phyloP scores from a whole-genome alignment of 1,140 invertebrate species.

The Luehdorfia chinensis region DNA sequence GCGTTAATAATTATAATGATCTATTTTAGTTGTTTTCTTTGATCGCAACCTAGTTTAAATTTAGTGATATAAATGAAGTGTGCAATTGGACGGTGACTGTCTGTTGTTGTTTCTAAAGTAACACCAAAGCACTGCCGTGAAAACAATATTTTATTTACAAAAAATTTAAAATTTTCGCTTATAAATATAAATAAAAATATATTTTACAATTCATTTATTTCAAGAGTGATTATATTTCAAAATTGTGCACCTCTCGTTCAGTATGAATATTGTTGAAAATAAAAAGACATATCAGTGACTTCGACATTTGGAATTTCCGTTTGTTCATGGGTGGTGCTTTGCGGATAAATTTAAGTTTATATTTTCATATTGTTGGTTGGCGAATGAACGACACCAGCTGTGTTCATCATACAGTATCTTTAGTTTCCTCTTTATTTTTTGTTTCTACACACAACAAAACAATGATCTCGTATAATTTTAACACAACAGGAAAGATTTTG shows the following conservation, averaged over 20 bases:
- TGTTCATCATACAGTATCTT: slow-evolving; percentile 49
- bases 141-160: too few species aligned
- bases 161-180: too few species aligned
- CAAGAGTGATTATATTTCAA: neutral
- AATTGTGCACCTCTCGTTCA: neutral
- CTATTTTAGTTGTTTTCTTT: slow-evolving; percentile 9
- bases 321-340: slow-evolving; percentile 15
- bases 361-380: slow-evolving; percentile 28
- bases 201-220: too few species aligned
- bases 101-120: slow-evolving; percentile 14
- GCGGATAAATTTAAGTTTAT: slow-evolving; percentile 12
- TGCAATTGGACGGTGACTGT: slow-evolving; percentile 14
- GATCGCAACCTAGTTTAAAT: neutral
- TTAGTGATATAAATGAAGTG: slow-evolving; percentile 9
- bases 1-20: too few species aligned
- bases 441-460: slow-evolving; percentile 39
- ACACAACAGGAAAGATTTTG: slow-evolving; percentile 35
- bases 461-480: slow-evolving; percentile 70
- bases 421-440: slow-evolving; percentile 46
- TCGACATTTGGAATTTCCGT: too few species aligned
- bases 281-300: too few species aligned
- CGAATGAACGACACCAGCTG: slow-evolving; percentile 68
- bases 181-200: too few species aligned
- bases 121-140: slow-evolving; percentile 13
- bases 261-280: too few species aligned